Conservation (phyloP, 2,797 vertebrate species). For the Chromis chromis region DNA sequence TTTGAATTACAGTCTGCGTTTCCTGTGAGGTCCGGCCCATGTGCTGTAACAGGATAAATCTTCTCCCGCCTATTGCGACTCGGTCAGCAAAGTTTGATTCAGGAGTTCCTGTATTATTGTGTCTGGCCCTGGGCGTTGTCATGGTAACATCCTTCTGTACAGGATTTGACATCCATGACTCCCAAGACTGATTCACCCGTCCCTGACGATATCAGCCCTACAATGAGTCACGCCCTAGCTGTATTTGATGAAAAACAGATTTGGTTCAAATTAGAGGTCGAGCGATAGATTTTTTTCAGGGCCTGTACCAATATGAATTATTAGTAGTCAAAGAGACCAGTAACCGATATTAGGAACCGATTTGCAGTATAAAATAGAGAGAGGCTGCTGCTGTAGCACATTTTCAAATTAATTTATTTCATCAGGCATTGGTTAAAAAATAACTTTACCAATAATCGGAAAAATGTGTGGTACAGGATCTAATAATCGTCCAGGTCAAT, state of each 20-base stretch:
- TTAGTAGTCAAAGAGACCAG: too few relatives aligned
- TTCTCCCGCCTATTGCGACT: slow-evolving; percentile 32
- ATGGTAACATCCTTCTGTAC: slow-evolving; percentile 66
- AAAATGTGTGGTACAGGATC: too few relatives aligned
- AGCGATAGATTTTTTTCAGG: too few relatives aligned
- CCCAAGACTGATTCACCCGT: slow-evolving; percentile 35
- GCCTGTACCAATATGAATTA: too few relatives aligned
- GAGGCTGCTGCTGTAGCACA: too few relatives aligned
- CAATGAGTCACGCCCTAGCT: slow-evolving; percentile 10
- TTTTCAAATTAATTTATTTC: too few relatives aligned
- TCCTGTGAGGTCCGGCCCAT: slow-evolving; percentile 56
- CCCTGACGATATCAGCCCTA: slow-evolving; percentile 22
- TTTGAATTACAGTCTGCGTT: slow-evolving; percentile 52
- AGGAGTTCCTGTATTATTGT: slow-evolving; percentile 77
- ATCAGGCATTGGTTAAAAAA: too few relatives aligned
- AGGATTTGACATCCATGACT: slow-evolving; percentile 70
- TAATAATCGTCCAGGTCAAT: too few relatives aligned
- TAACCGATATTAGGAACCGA: too few relatives aligned
- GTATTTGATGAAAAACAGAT: slow-evolving; percentile 23
- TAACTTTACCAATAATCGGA: too few relatives aligned
- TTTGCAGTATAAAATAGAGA: too few relatives aligned
- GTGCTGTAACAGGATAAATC: slow-evolving; percentile 56
- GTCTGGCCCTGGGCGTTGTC: slow-evolving; percentile 58
- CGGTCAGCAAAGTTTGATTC: slow-evolving; percentile 68
- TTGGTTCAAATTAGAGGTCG: not conserved